Evolutionary conservation across 2,888 invertebrate species (phyloP).

Genomic region (Holacanthella duospinosa): DNA sequence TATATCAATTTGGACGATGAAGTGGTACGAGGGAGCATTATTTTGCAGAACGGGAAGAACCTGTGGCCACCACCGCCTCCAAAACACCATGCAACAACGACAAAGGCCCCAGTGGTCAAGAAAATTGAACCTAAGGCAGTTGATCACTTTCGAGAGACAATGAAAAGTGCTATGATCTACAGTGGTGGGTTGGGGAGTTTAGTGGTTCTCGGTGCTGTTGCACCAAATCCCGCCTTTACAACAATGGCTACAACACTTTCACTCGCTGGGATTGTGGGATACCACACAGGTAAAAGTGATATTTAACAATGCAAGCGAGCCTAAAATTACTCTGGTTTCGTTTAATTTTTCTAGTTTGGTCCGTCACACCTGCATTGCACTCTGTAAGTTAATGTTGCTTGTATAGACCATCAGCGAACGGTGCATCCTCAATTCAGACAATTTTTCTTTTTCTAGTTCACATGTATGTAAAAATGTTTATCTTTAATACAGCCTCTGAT

Average conservation of each 20-base stretch:
- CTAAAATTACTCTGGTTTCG: not conserved
- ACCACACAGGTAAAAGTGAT: constrained; percentile 49
- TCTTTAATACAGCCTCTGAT: constrained; percentile 56
- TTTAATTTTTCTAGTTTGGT: constrained; percentile 62
- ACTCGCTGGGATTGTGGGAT: constrained; percentile 67
- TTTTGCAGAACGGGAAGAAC: constrained; percentile 61
- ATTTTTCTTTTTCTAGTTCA: not conserved
- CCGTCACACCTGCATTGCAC: constrained; percentile 79
- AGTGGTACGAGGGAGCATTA: constrained; percentile 71
- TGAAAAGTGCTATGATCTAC: constrained; percentile 57
- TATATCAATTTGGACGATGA: constrained; percentile 72
- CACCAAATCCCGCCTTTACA: constrained; percentile 75
- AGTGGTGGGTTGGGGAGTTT: constrained; percentile 62
- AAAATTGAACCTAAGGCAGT: constrained; percentile 45
- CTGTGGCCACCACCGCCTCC: constrained; percentile 69
- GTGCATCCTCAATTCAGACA: not conserved
- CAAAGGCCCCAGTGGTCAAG: constrained; percentile 42
- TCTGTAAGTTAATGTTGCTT: too few relatives aligned
- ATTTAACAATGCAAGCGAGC: too few relatives aligned
- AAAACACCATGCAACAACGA: constrained; percentile 46
- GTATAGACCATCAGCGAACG: too few relatives aligned
- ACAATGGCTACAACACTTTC: constrained; percentile 79
- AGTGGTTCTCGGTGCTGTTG: constrained; percentile 57
- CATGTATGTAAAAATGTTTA: too few relatives aligned
- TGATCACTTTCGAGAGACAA: constrained; percentile 58